Base-by-base conservation (phyloP, 2,888 invertebrate genomes). In the Schizaphis graminum region DNA sequence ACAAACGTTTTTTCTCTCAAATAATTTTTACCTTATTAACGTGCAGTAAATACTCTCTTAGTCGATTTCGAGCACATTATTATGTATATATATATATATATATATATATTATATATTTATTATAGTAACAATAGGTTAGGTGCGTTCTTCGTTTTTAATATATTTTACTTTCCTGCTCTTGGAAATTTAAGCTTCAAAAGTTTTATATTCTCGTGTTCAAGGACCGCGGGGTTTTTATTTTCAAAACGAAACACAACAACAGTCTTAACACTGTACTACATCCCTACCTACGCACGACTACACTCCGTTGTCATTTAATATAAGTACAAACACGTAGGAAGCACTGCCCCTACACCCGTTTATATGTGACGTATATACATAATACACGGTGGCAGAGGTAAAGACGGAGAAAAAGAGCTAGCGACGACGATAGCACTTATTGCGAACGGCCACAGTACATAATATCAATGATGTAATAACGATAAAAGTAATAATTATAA, bases 281-380 rank as follows among this genome's bases (percentile, higher is more conserved):
- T 86, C 47, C 28, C n/a, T n/a, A n/a, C 90, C n/a, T n/a, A 67
- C 47, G 90, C 47, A 90, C 53, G 26, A 44, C 61, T 88, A 88
- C 49, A 16, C 8, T 44, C 21, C n/a, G 28, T 49, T 90, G 35
- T 67, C 90, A 67, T 67, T 90, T 67, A 67, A 67, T 90, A n/a
- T 90, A 67, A 90, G 67, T 35, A 67, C 90, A 67, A 53, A 88
- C 53, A 49, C 90, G 47, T 90, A 67, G 90, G 35, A 61, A 90
- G 47, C 47, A n/a, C 35, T 77, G 35, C 21, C 35, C 35, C 35
- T 77, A 77, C 77, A 16, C 77, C 77, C 35, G 2, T 21, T 77
- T 35, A 77, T 77, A 77, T 24, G 21, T 4, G 13, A 67, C 67
- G n/a, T 35, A 35, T 35, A 35, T 35, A 77, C 21, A n/a, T 8